Base-by-base conservation (phyloP, 1,140 invertebrate species). In the Babylonia areolata region DNA sequence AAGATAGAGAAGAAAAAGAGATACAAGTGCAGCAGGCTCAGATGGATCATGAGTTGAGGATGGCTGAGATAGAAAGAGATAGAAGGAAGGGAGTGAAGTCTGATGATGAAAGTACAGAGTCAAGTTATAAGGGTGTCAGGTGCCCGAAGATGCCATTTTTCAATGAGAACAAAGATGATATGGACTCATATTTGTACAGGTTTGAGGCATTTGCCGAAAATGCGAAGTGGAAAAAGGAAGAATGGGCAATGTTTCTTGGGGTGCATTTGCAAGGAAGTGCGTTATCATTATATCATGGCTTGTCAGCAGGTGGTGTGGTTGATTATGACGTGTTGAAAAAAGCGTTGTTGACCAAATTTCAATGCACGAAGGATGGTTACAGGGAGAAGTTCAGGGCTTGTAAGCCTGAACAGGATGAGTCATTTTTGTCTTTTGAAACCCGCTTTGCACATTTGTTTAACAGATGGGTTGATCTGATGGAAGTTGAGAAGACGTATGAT, bases 61-160 rank as follows among this genome's bases (percentile, higher is more conserved):
- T 46, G 42, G 42, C 42, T n/a, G 42, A 46, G 42, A 46, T 46
- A 46, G 42, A 46, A 46, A 46, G 15, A 46, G 42, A 46, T 46
- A 46, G 42, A 46, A 46, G 42, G 42, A 46, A 46, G 42, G 42
- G 15, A 46, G 42, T 46, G 42, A 5, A 46, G 42, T 46, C 42
- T 46, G 42, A 46, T 5, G 42, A 46, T 46, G 42, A 46, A 46
- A 46, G 42, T 46, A 46, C 42, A 46, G 5, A 15, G 5, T 46
- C 15, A 5, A 46, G 15, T 46, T 46, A 46, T 46, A 46, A 46
- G 42, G 42, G 42, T 46, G 42, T 46, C 15, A 46, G 42, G 15
- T 46, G 42, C 42, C 78, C 78, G n/a, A 80, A 80, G 28, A 11
- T 80, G 40, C 78, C 40, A 40, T 40, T 31, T 2, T 81, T 81